These are phyloP conservation scores for Synaphobranchus kaupii DNA, from an alignment of 2,797 vertebrate genomes.

Conservation along the genomic window DNA sequence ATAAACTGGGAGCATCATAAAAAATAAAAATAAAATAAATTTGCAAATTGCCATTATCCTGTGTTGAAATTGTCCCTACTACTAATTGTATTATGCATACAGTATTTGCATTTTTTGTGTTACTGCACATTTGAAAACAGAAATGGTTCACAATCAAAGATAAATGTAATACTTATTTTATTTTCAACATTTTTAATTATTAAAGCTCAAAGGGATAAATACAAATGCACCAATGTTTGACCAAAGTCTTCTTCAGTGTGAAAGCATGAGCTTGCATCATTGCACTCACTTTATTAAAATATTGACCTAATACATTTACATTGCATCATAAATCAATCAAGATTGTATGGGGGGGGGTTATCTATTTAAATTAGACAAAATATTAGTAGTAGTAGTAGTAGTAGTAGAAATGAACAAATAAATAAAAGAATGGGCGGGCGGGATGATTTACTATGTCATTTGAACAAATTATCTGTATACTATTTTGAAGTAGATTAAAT, in stretches of 20 bases:
- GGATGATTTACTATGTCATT: no score
- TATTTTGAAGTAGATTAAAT: no score
- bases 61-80: neutral
- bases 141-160: neutral
- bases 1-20: neutral
- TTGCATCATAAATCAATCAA: neutral
- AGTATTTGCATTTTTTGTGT: neutral
- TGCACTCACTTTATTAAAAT: neutral
- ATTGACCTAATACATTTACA: neutral
- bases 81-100: neutral
- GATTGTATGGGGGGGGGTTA: neutral
- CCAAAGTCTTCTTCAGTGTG: neutral
- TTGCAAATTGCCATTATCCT: neutral
- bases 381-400: neutral
- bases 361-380: no score
- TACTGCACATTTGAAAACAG: neutral
- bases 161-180: neutral
- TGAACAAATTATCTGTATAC: no score
- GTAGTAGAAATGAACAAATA: no score
- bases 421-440: no score
- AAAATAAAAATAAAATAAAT: neutral
- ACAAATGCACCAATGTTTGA: neutral
- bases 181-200: neutral
- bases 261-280: neutral
- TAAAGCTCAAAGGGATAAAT: neutral